phyloP scores from a whole-genome alignment of 2,113 vertebrate species.

The Corythoichthys intestinalis region DNA sequence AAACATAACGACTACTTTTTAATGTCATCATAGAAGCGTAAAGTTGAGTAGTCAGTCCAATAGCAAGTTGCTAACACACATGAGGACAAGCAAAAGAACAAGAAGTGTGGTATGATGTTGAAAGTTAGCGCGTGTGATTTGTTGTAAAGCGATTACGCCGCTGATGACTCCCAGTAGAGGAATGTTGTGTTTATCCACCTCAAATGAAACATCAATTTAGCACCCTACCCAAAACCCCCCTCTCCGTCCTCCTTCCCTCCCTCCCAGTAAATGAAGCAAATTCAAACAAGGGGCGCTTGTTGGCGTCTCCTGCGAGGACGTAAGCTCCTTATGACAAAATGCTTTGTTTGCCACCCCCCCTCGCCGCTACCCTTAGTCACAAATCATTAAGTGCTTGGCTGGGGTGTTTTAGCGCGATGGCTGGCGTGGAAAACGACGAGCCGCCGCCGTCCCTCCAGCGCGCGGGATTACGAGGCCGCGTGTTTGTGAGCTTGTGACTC shows the following conservation, averaged over 20 bases:
- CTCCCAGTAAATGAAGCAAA: constrained; percentile 51
- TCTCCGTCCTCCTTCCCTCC: constrained; percentile 11
- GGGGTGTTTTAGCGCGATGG: constrained; percentile 60
- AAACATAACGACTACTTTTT: too few relatives aligned
- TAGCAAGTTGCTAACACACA: too few relatives aligned
- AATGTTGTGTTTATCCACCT: constrained; percentile 54
- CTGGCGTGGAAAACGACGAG: constrained; percentile 62
- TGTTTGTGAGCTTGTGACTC: constrained; percentile 67
- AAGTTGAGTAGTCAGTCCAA: background rate
- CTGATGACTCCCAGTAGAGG: constrained; percentile 49
- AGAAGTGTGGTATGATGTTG: constrained; percentile 22
- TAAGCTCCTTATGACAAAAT: constrained; percentile 69
- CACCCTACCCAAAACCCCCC: background rate
- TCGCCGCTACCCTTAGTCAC: constrained; percentile 54
- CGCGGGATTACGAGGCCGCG: constrained; percentile 63
- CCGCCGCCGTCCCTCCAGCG: constrained; percentile 62
- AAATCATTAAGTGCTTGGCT: constrained; percentile 70
- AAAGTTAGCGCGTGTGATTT: constrained; percentile 38
- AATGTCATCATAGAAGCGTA: background rate
- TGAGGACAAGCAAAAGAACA: constrained; percentile 19
- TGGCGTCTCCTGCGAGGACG: constrained; percentile 55
- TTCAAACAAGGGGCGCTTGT: constrained; percentile 43
- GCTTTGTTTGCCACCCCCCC: constrained; percentile 61
- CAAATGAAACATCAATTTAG: constrained; percentile 52
- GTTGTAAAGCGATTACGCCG: constrained; percentile 43